These are phyloP conservation scores for Clunio marinus DNA, from an alignment of 2,888 invertebrate species.

Conservation along the genomic window DNA sequence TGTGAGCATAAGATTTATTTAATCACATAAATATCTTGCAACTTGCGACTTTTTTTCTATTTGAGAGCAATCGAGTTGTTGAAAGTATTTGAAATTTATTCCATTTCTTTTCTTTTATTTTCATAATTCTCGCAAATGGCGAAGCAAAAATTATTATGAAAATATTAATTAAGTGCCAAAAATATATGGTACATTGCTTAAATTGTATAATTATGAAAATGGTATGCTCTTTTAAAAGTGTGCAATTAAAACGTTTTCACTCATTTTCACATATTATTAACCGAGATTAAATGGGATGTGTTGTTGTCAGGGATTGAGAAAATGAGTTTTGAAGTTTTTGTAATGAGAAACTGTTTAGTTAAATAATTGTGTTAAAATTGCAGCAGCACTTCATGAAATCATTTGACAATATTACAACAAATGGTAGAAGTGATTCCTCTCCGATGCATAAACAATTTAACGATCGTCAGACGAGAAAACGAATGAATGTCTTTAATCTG, in stretches of 20 bases:
- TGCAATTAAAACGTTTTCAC: constrained; percentile 35
- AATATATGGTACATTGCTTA: not conserved
- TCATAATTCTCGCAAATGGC: not conserved
- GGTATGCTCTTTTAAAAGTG: constrained; percentile 7
- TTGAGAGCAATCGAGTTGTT: no score
- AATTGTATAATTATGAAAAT: constrained; percentile 26
- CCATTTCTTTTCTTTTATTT: not conserved
- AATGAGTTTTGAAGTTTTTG: no score
- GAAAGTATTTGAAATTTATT: not conserved
- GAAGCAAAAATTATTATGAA: constrained; percentile 3
- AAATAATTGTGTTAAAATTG: no score
- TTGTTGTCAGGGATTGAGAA: not conserved
- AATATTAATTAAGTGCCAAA: constrained; percentile 35
- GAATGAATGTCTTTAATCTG: no score
- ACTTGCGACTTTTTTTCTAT: no score
- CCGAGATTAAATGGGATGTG: not conserved
- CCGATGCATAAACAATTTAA: not conserved
- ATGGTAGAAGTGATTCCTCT: not conserved
- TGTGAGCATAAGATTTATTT: constrained; percentile 6
- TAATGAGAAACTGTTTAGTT: no score
- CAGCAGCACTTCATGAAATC: no score
- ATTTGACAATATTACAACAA: not conserved
- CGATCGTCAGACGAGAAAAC: not conserved
- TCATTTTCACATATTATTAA: constrained; percentile 30
- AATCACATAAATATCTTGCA: not conserved